These are phyloP conservation scores for Dryomyza anilis DNA, from an alignment of 2,888 invertebrate species.

Conservation along the genomic window DNA sequence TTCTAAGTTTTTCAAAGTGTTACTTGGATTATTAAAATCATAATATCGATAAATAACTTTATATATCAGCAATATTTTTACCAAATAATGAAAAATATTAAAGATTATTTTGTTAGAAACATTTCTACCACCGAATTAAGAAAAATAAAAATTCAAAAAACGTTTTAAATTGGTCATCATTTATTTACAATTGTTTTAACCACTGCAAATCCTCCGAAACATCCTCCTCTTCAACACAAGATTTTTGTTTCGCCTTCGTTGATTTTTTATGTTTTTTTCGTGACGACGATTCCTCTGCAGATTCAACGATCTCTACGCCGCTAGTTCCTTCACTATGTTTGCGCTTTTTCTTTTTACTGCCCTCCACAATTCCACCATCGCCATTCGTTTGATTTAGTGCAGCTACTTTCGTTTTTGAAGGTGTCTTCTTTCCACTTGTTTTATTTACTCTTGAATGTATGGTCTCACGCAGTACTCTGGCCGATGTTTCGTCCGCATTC, in stretches of 20 bases:
- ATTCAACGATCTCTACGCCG: too few species aligned
- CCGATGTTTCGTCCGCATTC: conserved; percentile 34
- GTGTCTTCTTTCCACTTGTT: conserved; percentile 7
- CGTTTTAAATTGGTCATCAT: too few species aligned
- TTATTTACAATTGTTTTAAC: conserved; percentile 25
- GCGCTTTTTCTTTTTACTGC: conserved; percentile 33
- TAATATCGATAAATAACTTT: too few species aligned
- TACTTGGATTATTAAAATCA: too few species aligned
- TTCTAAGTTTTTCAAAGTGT: too few species aligned
- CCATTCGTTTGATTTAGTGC: conserved; percentile 20
- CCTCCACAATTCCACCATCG: conserved; percentile 31
- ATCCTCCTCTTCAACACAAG: conserved; percentile 4
- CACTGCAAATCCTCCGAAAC: conserved; percentile 40
- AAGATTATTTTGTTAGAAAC: too few species aligned
- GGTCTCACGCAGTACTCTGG: conserved; percentile 22
- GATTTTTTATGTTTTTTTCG: conserved; percentile 27
- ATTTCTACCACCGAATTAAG: too few species aligned
- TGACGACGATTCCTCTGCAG: neutral
- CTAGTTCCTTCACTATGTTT: conserved; percentile 30
- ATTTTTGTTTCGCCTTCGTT: conserved; percentile 26
- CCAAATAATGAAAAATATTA: too few species aligned
- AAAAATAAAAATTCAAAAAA: too few species aligned
- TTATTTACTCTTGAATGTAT: too few species aligned
- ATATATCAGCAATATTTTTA: too few species aligned
- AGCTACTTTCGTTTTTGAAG: conserved; percentile 1